Conservation (phyloP, 2,888 invertebrate species). For the Cephus runcator region DNA sequence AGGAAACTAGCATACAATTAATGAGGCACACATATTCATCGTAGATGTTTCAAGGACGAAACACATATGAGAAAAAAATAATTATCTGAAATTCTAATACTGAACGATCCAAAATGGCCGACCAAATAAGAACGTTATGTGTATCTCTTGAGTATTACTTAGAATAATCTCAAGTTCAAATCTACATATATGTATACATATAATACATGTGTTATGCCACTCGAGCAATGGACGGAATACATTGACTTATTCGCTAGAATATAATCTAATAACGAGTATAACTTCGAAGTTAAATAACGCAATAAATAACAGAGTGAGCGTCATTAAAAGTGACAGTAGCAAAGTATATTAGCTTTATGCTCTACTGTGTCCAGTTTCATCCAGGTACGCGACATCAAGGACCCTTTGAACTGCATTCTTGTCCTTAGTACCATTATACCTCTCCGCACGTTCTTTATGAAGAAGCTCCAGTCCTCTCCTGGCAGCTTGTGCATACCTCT, state of each 20-base stretch:
- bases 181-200: not conserved
- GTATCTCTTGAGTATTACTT: not conserved
- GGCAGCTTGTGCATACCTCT: slow-evolving; percentile 76
- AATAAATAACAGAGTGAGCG: not conserved
- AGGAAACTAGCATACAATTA: slow-evolving; percentile 18
- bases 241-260: not conserved
- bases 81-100: not conserved
- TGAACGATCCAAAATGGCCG: not conserved
- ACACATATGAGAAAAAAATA: slow-evolving; percentile 31
- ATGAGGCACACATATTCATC: slow-evolving; percentile 17
- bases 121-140: not conserved
- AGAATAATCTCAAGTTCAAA: not conserved
- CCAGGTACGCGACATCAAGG: slow-evolving; percentile 37
- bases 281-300: not conserved
- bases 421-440: slow-evolving; percentile 36
- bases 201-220: not conserved
- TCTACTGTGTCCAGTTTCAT: slow-evolving; percentile 39
- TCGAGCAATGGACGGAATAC: not conserved
- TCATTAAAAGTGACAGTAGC: not conserved
- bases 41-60: slow-evolving; percentile 35
- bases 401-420: slow-evolving; percentile 34
- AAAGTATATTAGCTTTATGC: slow-evolving; percentile 15
- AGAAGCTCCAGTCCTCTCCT: slow-evolving; percentile 73
- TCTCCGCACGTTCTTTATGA: slow-evolving; percentile 69
- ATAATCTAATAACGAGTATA: not conserved